Evolutionary conservation across 2,113 vertebrate species (phyloP), one percentile per base, ranked within the genome.

Genomic region (Saiga tatarica): DNA sequence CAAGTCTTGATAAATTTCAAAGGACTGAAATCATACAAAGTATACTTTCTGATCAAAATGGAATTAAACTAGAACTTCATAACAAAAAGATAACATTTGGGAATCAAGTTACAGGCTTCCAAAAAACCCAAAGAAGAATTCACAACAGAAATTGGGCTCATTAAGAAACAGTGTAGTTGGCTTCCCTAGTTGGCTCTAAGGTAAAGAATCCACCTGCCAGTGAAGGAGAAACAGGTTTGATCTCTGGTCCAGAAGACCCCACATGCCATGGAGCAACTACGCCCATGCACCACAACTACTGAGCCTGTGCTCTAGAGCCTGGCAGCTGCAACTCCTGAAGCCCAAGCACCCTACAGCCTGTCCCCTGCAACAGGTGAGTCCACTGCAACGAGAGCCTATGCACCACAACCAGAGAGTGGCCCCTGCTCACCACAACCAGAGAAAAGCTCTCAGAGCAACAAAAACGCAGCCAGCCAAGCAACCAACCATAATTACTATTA

Each of bases 41-140:
- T 95, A 93, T 76, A 55, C 25, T 92, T 76, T 74, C 50, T 95
- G 12, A 86, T 78, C 60, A 96, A 50, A 89, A 71, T 50, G 42
- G 13, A 94, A 92, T 91, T 93, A 84, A 96, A 92, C 36, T 78
- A 42, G 36, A 96, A 88, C 87, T 87, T 62, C 82, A 3, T 71
- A 74, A 64, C 60, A 91, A 89, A 94, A 76, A 92, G 45, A 47
- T 47, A 89, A 90, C 50, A 84, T 79, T 82, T 47, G 25, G 33
- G 59, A 81, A 96, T 81, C 36, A 90, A 92, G 36, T 26, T 47
- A 94, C 57, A 98, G 30, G 2, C 60, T 86, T 95, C 62, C 89
- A n/a, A 78, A 95, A 95, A 67, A 67, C 16, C 11, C 4, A 94
- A 91, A 96, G 57, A 92, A 62, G 26, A 87, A 96, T 53, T 74